Evolutionary conservation across 2,113 vertebrate genomes (phyloP).

Genomic region (Orthonyx spaldingii): DNA sequence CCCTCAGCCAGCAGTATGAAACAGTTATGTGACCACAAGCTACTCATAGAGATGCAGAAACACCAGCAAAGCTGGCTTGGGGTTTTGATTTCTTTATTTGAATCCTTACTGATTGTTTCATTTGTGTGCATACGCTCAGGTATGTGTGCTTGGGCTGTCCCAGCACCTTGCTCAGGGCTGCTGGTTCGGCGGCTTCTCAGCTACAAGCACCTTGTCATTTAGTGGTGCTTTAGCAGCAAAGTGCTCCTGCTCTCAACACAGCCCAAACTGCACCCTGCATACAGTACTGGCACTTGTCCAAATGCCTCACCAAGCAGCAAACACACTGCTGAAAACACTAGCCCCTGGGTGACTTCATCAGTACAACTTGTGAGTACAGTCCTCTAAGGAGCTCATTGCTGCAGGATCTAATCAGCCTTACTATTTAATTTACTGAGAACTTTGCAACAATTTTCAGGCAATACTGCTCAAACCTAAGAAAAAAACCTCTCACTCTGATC

Average conservation of each 20-base stretch:
- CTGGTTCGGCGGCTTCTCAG: neutral
- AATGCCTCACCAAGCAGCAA: neutral
- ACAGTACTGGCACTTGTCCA: neutral
- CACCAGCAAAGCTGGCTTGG: neutral
- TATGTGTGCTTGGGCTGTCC: rapidly evolving
- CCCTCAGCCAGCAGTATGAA: neutral
- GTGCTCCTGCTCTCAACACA: neutral
- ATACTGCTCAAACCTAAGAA: neutral
- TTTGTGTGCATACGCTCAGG: neutral
- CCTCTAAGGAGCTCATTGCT: neutral
- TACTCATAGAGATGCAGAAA: neutral
- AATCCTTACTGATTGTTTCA: neutral
- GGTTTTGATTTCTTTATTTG: neutral
- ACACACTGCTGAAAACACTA: neutral
- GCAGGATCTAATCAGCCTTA: neutral
- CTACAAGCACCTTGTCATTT: neutral
- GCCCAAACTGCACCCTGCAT: neutral
- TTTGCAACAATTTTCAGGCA: neutral
- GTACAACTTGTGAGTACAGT: neutral
- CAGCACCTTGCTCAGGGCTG: neutral
- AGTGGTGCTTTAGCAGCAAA: neutral
- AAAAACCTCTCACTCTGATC: neutral
- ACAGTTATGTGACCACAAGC: neutral
- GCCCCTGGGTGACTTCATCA: neutral
- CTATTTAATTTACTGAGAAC: neutral